Conservation (phyloP, 2,888 invertebrate species). For the Rhamnusium bicolor region DNA sequence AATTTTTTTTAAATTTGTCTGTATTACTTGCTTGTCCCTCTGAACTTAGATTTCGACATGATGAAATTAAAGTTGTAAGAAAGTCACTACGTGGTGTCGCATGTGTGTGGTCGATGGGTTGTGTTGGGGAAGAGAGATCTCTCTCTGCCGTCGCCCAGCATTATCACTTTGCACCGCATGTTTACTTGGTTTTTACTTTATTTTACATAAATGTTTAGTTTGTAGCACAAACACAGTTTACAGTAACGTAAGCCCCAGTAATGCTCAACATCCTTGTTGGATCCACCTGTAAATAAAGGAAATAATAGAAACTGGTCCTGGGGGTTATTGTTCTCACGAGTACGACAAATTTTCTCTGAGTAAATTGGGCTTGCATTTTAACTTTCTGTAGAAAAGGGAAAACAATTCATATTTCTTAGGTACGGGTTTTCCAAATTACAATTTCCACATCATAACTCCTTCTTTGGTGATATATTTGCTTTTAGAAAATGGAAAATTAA, state of each 20-base stretch:
- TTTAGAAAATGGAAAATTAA: too few species aligned
- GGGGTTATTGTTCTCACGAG: constrained; percentile 9
- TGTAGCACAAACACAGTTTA: neutral
- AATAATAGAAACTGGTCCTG: neutral
- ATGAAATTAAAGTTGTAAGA: constrained; percentile 5
- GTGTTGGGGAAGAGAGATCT: constrained; percentile 62
- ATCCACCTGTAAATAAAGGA: constrained; percentile 32
- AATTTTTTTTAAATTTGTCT: neutral
- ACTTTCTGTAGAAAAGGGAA: neutral
- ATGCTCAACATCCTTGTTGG: neutral
- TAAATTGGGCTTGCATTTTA: neutral
- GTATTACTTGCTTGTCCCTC: constrained; percentile 3
- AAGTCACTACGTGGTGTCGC: constrained; percentile 48
- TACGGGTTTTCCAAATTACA: too few species aligned
- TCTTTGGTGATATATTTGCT: too few species aligned
- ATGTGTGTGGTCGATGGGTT: constrained; percentile 38
- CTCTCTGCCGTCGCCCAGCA: constrained; percentile 64
- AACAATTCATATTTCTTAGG: too few species aligned
- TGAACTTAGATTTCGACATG: constrained; percentile 23
- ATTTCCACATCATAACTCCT: too few species aligned
- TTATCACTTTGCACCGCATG: constrained; percentile 50
- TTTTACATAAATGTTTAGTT: constrained; percentile 21
- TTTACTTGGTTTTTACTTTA: constrained; percentile 4
- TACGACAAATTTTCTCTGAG: constrained; percentile 22
- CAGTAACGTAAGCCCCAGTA: neutral